Evolutionary conservation across 2,888 invertebrate species (phyloP).

Genomic region (Parnassius mnemosyne): DNA sequence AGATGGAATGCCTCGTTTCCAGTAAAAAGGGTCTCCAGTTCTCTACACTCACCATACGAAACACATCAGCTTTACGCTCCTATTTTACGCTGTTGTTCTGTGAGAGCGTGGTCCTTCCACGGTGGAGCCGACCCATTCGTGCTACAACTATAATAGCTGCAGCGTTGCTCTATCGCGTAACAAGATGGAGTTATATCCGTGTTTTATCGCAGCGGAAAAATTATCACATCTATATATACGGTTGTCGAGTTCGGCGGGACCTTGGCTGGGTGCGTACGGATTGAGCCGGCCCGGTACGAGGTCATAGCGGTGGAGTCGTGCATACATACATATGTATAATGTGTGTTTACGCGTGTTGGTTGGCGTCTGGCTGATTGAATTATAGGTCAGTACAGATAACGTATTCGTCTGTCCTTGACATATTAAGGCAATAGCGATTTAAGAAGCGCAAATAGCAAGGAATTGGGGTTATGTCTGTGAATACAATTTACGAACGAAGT

Average conservation of each 20-base stretch:
- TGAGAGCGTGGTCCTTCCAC: too few species aligned
- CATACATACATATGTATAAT: slow-evolving; percentile 1
- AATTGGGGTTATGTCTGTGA: slow-evolving; percentile 8
- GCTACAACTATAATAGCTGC: too few species aligned
- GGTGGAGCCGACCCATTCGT: too few species aligned
- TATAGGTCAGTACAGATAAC: slow-evolving; percentile 38
- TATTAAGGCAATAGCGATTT: slow-evolving; percentile 12
- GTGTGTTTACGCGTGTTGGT: slow-evolving; percentile 16
- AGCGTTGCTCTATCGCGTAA: too few species aligned
- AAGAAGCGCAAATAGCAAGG: not conserved
- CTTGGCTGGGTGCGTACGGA: slow-evolving; percentile 63
- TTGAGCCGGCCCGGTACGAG: slow-evolving; percentile 53
- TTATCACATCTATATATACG: slow-evolving; percentile 39
- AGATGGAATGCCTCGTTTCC: too few species aligned
- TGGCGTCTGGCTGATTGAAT: slow-evolving; percentile 33
- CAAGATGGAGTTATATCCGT: not conserved
- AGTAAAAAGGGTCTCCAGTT: too few species aligned
- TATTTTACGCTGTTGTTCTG: too few species aligned
- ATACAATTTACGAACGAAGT: not conserved
- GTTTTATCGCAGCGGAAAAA: slow-evolving; percentile 34
- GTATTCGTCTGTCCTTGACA: slow-evolving; percentile 32
- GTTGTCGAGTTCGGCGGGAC: slow-evolving; percentile 47
- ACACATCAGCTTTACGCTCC: too few species aligned
- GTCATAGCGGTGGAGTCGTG: slow-evolving; percentile 38
- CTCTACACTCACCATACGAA: too few species aligned